Percentiles rank a stretch among this genome's conserved stretches.
Evolutionary conservation across 2,888 invertebrate species (phyloP).

Genomic region (Drosophila anomalipes): DNA sequence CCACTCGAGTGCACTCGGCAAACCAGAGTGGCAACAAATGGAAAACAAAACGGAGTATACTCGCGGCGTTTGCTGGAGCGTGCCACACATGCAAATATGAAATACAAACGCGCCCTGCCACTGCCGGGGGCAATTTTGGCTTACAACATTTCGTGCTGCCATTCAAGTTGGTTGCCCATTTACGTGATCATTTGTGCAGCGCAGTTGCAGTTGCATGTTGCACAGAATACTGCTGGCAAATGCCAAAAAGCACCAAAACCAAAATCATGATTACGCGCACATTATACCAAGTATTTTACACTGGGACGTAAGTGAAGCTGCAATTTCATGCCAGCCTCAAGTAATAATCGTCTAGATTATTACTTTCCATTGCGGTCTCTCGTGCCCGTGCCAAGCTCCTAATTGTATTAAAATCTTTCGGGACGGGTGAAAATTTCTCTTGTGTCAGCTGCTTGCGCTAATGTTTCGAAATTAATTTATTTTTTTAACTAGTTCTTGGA

Average conservation of each 20-base stretch:
- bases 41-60: slow-evolving; percentile 74
- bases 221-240: slow-evolving; percentile 7
- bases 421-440: slow-evolving; percentile 15
- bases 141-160: slow-evolving; percentile 42
- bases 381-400: slow-evolving; percentile 16
- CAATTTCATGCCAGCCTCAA: slow-evolving; percentile 31
- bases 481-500: slow-evolving; percentile 24
- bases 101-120: slow-evolving; percentile 18
- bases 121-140: slow-evolving; percentile 36
- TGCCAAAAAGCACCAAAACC: slow-evolving; percentile 20
- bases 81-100: slow-evolving; percentile 70
- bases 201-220: slow-evolving; percentile 51
- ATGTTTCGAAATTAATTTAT: slow-evolving; percentile 53
- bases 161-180: slow-evolving; percentile 44
- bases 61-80: slow-evolving; percentile 51
- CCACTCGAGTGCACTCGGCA: slow-evolving; percentile 40
- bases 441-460: slow-evolving; percentile 38
- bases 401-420: slow-evolving; percentile 61
- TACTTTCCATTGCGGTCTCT: slow-evolving; percentile 18
- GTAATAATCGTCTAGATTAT: slow-evolving; percentile 46
- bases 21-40: slow-evolving; percentile 67
- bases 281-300: slow-evolving; percentile 54
- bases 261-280: slow-evolving; percentile 62
- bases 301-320: slow-evolving; percentile 12
- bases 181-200: slow-evolving; percentile 63